Conservation (phyloP, 2,113 vertebrate species). For the Puffinus mauretanicus region DNA sequence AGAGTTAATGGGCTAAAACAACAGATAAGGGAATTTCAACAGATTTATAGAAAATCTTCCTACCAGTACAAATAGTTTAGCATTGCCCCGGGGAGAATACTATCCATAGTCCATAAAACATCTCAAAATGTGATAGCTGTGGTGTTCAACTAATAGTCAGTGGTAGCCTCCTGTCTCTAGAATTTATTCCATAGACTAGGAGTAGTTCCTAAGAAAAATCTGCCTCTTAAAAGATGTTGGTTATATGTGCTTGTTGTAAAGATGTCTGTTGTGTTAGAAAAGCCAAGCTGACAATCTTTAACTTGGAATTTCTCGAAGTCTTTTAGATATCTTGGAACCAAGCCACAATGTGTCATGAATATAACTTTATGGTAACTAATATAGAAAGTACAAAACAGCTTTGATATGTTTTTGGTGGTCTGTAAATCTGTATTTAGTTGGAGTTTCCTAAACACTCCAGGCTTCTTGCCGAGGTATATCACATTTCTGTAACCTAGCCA, state of each 20-base stretch:
- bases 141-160: background rate
- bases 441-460: background rate
- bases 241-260: background rate
- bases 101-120: background rate
- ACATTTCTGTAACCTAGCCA: background rate
- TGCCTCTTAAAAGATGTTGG: background rate
- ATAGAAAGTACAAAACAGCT: background rate
- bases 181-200: background rate
- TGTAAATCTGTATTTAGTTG: background rate
- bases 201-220: background rate
- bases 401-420: background rate
- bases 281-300: background rate
- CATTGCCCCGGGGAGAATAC: background rate
- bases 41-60: background rate
- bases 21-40: background rate
- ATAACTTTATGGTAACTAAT: background rate
- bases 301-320: background rate
- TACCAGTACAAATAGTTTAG: background rate
- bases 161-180: background rate
- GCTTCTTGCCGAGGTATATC: constrained; percentile 2
- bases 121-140: background rate
- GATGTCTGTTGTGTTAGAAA: background rate
- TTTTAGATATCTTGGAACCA: background rate
- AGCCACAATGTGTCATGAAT: background rate
- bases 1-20: background rate